These are phyloP conservation scores for Pygoscelis antarcticus DNA, from an alignment of 2,113 vertebrate genomes.

Conservation along the genomic window DNA sequence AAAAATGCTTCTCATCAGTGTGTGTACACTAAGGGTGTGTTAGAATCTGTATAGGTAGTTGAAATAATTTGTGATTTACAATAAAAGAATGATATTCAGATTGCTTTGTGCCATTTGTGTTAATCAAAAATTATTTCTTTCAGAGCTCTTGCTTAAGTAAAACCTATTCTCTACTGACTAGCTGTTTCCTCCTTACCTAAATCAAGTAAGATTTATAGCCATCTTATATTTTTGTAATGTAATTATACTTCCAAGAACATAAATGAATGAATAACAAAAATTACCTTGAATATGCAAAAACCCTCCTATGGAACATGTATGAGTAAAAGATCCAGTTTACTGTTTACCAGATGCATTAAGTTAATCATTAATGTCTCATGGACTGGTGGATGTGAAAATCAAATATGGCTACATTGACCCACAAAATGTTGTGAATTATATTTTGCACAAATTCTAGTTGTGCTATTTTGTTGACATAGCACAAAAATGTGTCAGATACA, in stretches of 20 bases:
- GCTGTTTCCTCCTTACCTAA: neutral
- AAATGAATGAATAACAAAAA: slow-evolving; percentile 6
- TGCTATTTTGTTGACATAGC: neutral
- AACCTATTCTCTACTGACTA: neutral
- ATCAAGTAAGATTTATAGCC: neutral
- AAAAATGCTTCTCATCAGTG: slow-evolving; percentile 56
- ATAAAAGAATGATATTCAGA: neutral
- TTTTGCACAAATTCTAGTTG: neutral
- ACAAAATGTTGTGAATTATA: neutral
- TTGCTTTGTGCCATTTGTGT: slow-evolving; percentile 28
- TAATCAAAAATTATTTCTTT: slow-evolving; percentile 11
- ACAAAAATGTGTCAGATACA: neutral
- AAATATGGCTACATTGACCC: neutral
- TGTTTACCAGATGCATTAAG: neutral
- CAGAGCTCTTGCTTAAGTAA: neutral
- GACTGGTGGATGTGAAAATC: slow-evolving; percentile 4
- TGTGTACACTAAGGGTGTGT: neutral
- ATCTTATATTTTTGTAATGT: neutral
- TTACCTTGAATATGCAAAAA: neutral
- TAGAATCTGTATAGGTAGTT: neutral
- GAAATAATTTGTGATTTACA: neutral
- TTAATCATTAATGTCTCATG: neutral
- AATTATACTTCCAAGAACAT: neutral
- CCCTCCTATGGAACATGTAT: neutral
- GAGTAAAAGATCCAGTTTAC: neutral